Percentiles rank a stretch among this genome's conserved stretches.
These are phyloP conservation scores for Cygnus atratus DNA, from an alignment of 2,113 vertebrate species.

Conservation along the genomic window DNA sequence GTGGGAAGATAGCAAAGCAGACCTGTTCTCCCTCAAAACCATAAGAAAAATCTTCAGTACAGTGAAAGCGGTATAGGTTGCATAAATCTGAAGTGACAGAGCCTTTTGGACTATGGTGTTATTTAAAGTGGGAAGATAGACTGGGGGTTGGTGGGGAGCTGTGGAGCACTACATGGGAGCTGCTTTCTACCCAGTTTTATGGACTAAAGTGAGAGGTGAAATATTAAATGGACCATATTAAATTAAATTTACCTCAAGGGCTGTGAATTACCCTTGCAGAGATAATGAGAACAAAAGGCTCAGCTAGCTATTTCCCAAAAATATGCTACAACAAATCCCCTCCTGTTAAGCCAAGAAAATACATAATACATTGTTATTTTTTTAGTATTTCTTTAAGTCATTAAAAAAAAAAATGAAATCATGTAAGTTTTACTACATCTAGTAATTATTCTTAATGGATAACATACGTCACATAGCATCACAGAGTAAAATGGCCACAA, in stretches of 20 bases:
- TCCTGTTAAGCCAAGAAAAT: not conserved
- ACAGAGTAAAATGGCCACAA: not conserved
- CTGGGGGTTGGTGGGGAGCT: not conserved
- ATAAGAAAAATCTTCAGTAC: slow-evolving; percentile 8
- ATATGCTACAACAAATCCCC: not conserved
- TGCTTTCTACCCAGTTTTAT: not conserved
- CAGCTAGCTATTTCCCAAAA: not conserved
- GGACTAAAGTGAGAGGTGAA: not conserved
- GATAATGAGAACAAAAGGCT: not conserved
- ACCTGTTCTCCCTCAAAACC: slow-evolving; percentile 63
- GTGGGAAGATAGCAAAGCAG: slow-evolving; percentile 13
- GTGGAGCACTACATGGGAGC: not conserved
- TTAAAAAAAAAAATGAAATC: not conserved
- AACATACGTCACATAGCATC: not conserved
- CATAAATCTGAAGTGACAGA: slow-evolving; percentile 46
- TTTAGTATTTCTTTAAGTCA: not conserved
- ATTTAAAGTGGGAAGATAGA: not conserved
- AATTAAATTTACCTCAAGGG: not conserved
- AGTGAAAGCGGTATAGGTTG: not conserved
- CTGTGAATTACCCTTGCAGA: not conserved
- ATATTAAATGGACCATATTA: not conserved
- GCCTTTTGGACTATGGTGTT: not conserved
- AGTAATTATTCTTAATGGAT: not conserved
- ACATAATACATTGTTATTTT: not conserved
- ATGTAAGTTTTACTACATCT: not conserved